Evolutionary conservation across 2,888 invertebrate genomes (phyloP).

Genomic region (Acronicta psi): DNA sequence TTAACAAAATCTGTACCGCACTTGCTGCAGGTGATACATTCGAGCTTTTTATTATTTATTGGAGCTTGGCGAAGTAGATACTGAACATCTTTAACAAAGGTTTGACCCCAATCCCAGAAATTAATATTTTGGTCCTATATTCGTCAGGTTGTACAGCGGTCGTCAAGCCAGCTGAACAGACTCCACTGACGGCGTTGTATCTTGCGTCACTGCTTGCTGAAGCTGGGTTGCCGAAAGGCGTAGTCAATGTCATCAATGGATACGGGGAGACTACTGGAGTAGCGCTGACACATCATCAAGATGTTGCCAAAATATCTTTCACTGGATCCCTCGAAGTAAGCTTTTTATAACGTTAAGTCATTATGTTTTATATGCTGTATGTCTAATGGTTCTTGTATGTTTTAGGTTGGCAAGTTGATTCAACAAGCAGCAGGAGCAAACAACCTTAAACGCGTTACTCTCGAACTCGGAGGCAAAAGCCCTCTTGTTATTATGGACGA

Average conservation of each 20-base stretch:
- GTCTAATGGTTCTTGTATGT: not conserved
- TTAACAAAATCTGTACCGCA: constrained; percentile 95
- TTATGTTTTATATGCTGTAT: not conserved
- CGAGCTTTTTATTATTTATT: not conserved
- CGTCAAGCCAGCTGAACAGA: constrained; percentile 98
- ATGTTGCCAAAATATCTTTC: constrained; percentile 96
- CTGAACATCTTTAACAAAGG: too few relatives aligned
- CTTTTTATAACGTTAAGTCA: not conserved
- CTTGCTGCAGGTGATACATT: constrained; percentile 83
- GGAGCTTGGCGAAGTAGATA: too few relatives aligned
- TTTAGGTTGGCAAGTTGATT: constrained; percentile 88
- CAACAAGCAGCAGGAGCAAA: constrained; percentile 92
- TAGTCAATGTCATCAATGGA: constrained; percentile 96
- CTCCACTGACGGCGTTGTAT: constrained; percentile 95
- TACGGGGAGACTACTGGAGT: constrained; percentile 93
- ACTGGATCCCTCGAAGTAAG: constrained; percentile 87
- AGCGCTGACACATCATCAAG: constrained; percentile 91
- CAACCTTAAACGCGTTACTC: constrained; percentile 93
- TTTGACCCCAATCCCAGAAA: not conserved
- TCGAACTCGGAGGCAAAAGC: constrained; percentile 97
- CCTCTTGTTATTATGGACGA: constrained; percentile 95
- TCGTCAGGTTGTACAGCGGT: constrained; percentile 92
- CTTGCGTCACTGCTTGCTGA: constrained; percentile 94
- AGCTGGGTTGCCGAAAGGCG: constrained; percentile 97
- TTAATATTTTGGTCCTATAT: not conserved